A percentile compares a stretch with the other conserved stretches of the same genome.
These are phyloP conservation scores for Ornithoptera alexandrae DNA, from an alignment of 2,888 invertebrate genomes.

Conservation along the genomic window DNA sequence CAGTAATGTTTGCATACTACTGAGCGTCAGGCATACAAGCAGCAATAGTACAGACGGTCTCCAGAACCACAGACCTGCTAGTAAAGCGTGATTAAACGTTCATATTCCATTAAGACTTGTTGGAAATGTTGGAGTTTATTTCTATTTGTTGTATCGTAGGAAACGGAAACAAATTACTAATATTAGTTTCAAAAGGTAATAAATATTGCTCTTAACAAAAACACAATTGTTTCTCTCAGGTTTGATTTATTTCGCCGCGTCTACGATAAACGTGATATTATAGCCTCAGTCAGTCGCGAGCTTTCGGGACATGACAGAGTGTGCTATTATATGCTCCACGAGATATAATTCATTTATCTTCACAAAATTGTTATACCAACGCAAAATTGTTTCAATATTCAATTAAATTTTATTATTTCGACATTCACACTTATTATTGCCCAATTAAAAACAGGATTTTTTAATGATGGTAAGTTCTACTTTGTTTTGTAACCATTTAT, in stretches of 20 bases:
- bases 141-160: no score
- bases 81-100: no score
- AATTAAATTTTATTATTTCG: not conserved
- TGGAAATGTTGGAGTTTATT: no score
- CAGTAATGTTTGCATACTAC: no score
- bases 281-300: constrained; percentile 23
- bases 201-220: constrained; percentile 1
- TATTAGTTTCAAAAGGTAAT: not conserved
- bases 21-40: no score
- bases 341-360: not conserved
- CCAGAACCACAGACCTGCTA: no score
- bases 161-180: not conserved
- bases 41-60: no score
- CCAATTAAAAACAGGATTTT: not conserved
- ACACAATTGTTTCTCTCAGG: not conserved
- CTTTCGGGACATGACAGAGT: constrained; percentile 26
- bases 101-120: no score
- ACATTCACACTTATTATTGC: not conserved
- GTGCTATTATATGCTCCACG: not conserved
- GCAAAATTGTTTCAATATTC: not conserved
- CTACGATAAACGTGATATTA: constrained; percentile 12
- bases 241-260: constrained; percentile 7
- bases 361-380: not conserved
- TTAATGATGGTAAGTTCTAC: not conserved
- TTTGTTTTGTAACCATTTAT: not conserved